Base-by-base conservation (phyloP, 1,140 invertebrate genomes). In the Drosophila neocordata region DNA sequence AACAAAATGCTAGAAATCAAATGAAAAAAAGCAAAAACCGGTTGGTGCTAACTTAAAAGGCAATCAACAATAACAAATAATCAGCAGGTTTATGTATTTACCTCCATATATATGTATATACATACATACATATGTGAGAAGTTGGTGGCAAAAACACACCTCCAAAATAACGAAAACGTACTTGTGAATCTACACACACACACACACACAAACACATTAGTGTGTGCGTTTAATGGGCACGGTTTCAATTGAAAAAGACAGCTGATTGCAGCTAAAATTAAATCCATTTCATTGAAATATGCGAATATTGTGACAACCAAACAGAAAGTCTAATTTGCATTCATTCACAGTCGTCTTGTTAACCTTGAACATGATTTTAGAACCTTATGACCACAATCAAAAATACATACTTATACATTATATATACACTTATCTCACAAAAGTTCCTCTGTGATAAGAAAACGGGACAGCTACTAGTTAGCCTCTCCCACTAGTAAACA, bases 301-400 rank as follows among this genome's bases (percentile, higher is more conserved):
- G 73, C 65, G 18, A 68, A 48, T 31, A 55, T 52, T 52, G 56
- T 68, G 41, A 52, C 56, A 56, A 72, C 34, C 24, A 22, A 63
- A 56, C 38, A 35, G 69, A 67, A 58, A 31, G 12, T 5, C 13
- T 11, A 18, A 74, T 27, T 15, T 18, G 57, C 15, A 56, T 44
- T 5, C 15, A 9, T 15, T 11, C 5, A 27, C 9, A 11, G 2
- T 44, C 35, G 37, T 38, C n/a, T n/a, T n/a, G 11, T 12, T 22
- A 18, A 55, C 73, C 73, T 76, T 76, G 73, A 76, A 76, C 52
- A 55, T 76, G 65, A 74, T 74, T 74, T 57, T 34, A 18, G 27
- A 31, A 3, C 27, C 27, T 31, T 31, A 48, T n/a, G n/a, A n/a
- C n/a, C n/a, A n/a, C n/a, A n/a, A n/a, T n/a, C n/a, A n/a, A n/a